phyloP scores from a whole-genome alignment of 2,113 vertebrate genomes.

The Butorides virescens region DNA sequence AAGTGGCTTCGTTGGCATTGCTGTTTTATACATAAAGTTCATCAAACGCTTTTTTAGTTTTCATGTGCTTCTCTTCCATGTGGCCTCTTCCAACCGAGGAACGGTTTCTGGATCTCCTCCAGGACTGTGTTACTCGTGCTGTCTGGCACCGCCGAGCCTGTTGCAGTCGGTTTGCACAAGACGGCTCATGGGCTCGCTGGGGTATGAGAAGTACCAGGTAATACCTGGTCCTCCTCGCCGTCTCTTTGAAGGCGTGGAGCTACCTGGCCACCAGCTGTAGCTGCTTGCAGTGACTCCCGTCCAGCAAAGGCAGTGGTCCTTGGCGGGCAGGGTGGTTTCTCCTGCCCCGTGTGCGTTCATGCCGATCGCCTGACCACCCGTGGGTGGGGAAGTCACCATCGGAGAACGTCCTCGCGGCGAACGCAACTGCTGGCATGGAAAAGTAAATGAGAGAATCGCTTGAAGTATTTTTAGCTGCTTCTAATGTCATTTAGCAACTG shows the following conservation, averaged over 20 bases:
- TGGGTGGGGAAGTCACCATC: not conserved
- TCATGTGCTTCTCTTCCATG: not conserved
- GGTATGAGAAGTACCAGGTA: not conserved
- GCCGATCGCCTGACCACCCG: not conserved
- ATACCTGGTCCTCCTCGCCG: not conserved
- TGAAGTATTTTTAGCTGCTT: slow-evolving; percentile 52
- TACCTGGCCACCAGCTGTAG: not conserved
- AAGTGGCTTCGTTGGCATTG: not conserved
- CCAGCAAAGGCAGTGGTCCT: accelerated
- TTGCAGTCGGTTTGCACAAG: not conserved
- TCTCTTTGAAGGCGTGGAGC: not conserved
- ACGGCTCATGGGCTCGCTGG: not conserved
- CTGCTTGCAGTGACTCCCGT: not conserved
- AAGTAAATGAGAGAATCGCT: not conserved
- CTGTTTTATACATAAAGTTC: not conserved
- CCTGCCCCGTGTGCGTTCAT: accelerated
- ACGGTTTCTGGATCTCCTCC: not conserved
- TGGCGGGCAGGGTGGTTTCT: not conserved
- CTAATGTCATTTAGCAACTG: slow-evolving; percentile 55
- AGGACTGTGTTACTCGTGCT: accelerated
- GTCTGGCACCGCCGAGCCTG: not conserved
- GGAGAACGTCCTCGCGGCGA: not conserved
- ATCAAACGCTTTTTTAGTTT: not conserved
- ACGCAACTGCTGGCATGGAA: not conserved
- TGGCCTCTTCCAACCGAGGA: not conserved